Evolutionary conservation across 2,888 invertebrate genomes (phyloP).

Genomic region (Meliscaeva auricollis): DNA sequence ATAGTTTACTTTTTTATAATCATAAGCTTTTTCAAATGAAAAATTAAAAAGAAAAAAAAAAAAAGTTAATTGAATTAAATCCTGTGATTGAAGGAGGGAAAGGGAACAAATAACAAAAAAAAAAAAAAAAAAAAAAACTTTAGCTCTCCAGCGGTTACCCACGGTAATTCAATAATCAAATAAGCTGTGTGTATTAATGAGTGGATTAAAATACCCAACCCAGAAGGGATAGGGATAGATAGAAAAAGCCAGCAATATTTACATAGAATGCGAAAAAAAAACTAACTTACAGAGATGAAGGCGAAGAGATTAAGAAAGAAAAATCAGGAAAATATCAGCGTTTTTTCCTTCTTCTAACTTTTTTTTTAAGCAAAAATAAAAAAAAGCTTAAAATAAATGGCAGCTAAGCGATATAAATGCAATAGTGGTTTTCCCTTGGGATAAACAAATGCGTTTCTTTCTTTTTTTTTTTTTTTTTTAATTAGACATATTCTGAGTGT

Average conservation of each 20-base stretch:
- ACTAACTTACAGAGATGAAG: conserved; percentile 23
- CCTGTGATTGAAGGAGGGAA: conserved; percentile 13
- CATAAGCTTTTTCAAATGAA: conserved; percentile 29
- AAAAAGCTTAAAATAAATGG: conserved; percentile 15
- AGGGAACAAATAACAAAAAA: too few relatives aligned
- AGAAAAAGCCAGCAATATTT: conserved; percentile 5
- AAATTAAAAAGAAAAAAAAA: neutral
- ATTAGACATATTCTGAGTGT: conserved; percentile 41
- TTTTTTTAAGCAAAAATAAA: neutral
- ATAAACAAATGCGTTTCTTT: conserved; percentile 16
- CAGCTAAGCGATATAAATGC: conserved; percentile 38
- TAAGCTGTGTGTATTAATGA: conserved; percentile 71
- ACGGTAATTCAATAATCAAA: conserved; percentile 71
- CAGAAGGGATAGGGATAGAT: conserved; percentile 29
- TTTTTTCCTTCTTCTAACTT: neutral
- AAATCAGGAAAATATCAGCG: conserved; percentile 9
- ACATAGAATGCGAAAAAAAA: neutral
- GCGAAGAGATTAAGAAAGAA: conserved; percentile 44
- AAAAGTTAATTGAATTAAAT: conserved; percentile 65
- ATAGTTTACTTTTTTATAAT: conserved; percentile 53
- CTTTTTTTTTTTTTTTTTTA: conserved; percentile 32
- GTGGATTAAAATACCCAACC: conserved; percentile 54
- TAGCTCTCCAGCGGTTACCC: conserved; percentile 44
- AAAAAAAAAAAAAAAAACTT: conserved; percentile 6
- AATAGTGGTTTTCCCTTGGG: neutral